Conservation (phyloP, 2,888 invertebrate species). For the Euphydryas editha region DNA sequence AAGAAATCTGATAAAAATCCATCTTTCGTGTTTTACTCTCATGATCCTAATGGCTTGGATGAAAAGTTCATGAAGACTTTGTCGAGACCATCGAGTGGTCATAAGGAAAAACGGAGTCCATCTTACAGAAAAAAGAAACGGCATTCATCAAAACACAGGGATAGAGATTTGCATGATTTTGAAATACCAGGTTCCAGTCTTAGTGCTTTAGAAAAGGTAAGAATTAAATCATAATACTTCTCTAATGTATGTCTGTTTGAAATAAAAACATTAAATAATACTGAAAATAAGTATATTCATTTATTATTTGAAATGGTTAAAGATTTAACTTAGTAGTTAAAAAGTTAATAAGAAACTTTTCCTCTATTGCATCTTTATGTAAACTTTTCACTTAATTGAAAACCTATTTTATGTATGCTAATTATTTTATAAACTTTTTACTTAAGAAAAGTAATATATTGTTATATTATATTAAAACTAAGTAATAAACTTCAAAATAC, state of each 20-base stretch:
- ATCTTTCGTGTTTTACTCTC: conserved; percentile 78
- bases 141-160: conserved; percentile 74
- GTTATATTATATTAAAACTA: background rate
- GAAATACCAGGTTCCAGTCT: conserved; percentile 80
- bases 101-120: conserved; percentile 77
- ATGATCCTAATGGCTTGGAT: conserved; percentile 77
- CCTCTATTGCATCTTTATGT: too few relatives aligned
- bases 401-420: background rate
- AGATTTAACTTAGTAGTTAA: too few relatives aligned
- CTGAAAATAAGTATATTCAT: background rate
- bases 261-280: too few relatives aligned
- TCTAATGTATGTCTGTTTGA: background rate
- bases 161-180: conserved; percentile 77
- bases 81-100: conserved; percentile 76
- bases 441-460: too few relatives aligned
- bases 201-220: conserved; percentile 78
- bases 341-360: too few relatives aligned
- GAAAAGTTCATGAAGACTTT: conserved; percentile 74
- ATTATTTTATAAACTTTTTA: background rate
- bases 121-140: conserved; percentile 78
- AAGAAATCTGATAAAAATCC: conserved; percentile 79
- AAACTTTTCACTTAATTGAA: too few relatives aligned
- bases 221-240: background rate
- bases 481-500: background rate
- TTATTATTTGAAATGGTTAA: background rate